Conservation (phyloP, 2,797 vertebrate species). For the Labroides dimidiatus region DNA sequence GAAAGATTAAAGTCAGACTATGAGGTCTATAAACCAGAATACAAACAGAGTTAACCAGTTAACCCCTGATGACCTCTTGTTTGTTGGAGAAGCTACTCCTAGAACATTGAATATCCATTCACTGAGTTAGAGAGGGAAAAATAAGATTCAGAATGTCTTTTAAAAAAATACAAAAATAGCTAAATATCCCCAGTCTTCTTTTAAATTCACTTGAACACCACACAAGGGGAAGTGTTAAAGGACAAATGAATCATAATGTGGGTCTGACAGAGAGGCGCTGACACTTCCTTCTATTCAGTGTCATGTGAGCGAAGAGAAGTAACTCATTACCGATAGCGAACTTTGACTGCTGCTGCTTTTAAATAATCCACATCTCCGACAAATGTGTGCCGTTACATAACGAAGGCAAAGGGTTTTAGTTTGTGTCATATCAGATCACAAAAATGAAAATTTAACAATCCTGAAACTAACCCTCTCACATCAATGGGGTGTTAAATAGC, state of each 20-base stretch:
- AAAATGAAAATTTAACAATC: conserved; percentile 21
- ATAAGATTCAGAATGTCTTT: too few relatives aligned
- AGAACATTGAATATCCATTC: background rate
- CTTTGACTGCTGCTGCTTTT: background rate
- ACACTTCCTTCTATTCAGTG: conserved; percentile 19
- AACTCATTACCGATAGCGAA: conserved; percentile 7
- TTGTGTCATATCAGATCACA: background rate
- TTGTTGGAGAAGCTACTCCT: background rate
- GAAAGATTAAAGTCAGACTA: conserved; percentile 12
- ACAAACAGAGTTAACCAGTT: background rate
- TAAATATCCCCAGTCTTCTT: background rate
- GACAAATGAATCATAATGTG: background rate
- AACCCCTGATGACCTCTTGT: background rate
- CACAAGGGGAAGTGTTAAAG: conserved; percentile 47
- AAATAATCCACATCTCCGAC: background rate
- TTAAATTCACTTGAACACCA: background rate
- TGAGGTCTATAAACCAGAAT: background rate
- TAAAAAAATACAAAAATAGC: too few relatives aligned
- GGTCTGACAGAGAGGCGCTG: background rate
- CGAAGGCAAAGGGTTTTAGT: background rate
- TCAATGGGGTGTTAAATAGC: background rate
- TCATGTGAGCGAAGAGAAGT: conserved; percentile 44
- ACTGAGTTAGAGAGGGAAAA: background rate
- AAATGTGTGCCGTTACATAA: background rate
- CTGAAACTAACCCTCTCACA: conserved; percentile 10